Evolutionary conservation across 2,113 vertebrate genomes (phyloP).

Genomic region (Rhinopomastus cyanomelas): DNA sequence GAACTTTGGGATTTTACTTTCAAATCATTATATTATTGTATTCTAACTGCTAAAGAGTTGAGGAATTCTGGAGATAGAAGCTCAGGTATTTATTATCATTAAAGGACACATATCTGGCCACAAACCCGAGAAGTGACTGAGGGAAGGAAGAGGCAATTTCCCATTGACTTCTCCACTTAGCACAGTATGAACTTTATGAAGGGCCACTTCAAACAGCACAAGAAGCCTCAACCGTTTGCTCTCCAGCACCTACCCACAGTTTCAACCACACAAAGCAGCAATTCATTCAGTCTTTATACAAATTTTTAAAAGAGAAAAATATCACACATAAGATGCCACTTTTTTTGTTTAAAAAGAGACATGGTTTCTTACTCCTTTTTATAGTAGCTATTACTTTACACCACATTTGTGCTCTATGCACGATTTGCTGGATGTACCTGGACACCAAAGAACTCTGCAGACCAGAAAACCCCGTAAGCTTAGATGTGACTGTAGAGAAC

Average conservation of each 20-base stretch:
- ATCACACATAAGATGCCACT: not conserved
- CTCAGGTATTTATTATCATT: not conserved
- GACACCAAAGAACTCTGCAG: not conserved
- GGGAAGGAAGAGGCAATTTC: not conserved
- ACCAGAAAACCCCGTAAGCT: not conserved
- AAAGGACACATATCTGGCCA: not conserved
- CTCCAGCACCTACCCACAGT: not conserved
- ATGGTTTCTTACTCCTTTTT: not conserved
- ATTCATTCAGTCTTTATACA: not conserved
- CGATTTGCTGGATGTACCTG: constrained; percentile 30
- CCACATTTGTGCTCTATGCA: not conserved
- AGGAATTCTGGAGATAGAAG: not conserved
- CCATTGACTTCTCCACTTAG: not conserved
- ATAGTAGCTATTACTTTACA: not conserved
- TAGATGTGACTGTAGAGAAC: not conserved
- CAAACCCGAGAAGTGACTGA: not conserved
- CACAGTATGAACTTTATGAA: not conserved
- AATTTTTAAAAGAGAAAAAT: not conserved
- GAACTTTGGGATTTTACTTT: not conserved
- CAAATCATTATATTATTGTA: not conserved
- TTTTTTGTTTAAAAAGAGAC: not conserved
- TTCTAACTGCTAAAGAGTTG: not conserved
- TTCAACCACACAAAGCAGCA: not conserved
- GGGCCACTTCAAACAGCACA: not conserved
- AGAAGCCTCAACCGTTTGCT: not conserved